Conservation (phyloP, 2,888 invertebrate species). For the Pharmacophagus antenor region DNA sequence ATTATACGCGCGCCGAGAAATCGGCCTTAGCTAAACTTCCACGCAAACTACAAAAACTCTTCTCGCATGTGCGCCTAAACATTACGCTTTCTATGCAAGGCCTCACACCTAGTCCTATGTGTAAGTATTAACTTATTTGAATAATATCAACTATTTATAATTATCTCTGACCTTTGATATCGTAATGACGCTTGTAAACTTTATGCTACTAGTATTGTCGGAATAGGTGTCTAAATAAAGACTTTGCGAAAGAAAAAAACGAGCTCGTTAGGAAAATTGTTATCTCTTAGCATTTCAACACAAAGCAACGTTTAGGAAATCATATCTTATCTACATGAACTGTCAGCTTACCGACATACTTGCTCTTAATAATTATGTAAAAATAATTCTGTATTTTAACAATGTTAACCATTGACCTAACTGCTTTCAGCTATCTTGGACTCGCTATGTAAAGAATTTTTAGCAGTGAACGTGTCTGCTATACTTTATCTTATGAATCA, state of each 20-base stretch:
- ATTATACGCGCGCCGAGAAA: slow-evolving; percentile 86
- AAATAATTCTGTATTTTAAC: slow-evolving; percentile 18
- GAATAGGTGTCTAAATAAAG: neutral
- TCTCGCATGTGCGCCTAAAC: slow-evolving; percentile 85
- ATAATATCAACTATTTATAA: neutral
- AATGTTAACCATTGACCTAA: too few relatives aligned
- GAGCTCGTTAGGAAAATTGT: slow-evolving; percentile 11
- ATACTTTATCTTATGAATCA: slow-evolving; percentile 97
- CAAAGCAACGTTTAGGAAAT: too few relatives aligned
- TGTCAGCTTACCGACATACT: slow-evolving; percentile 11
- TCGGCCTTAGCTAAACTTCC: slow-evolving; percentile 84
- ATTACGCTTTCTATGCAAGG: slow-evolving; percentile 86
- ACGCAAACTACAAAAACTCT: slow-evolving; percentile 83
- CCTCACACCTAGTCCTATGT: slow-evolving; percentile 88
- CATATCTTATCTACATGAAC: slow-evolving; percentile 12
- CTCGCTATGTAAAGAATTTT: slow-evolving; percentile 93
- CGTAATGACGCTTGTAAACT: neutral
- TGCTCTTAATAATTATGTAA: neutral
- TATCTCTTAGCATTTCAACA: slow-evolving; percentile 10
- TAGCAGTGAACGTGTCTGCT: slow-evolving; percentile 93
- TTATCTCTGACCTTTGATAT: neutral
- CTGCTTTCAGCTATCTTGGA: slow-evolving; percentile 89
- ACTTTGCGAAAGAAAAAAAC: slow-evolving; percentile 7
- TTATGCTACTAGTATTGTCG: neutral
- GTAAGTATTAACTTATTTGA: slow-evolving; percentile 69